Base-by-base conservation (phyloP, 2,113 vertebrate genomes). In the Arenaria interpres region DNA sequence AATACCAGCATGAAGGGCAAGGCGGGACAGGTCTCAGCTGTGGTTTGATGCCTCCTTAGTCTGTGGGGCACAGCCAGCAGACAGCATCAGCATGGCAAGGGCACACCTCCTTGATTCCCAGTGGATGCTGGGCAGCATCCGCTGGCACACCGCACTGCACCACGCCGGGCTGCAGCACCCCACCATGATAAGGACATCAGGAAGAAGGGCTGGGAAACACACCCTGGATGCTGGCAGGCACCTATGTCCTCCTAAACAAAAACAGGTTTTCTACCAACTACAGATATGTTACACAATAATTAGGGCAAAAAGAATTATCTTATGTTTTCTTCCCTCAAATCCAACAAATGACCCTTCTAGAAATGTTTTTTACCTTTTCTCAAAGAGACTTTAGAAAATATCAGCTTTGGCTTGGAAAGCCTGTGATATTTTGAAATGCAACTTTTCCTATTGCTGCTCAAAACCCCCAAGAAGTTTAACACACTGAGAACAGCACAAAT, bases 161-260 rank as follows among this genome's bases (percentile, higher is more conserved):
- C 28, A 4, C 1, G 3, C 19, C 8, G 11, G 51, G 63, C 66
- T 39, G 56, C 80, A 79, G 56, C 4, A 1, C 32, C 24, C 18
- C n/a, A 35, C 35, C 1, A 1, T 23, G 50, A 27, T 1, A 4
- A 41, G 50, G 56, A 12, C 30, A 30, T 9, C 0, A 2, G 24
- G 39, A 33, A 85, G 51, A 83, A 30, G 18, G 32, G 20, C 62
- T 76, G 32, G 43, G 25, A 86, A 80, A 76, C 0, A 7, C 48
- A 73, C 39, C 35, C 57, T 28, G 43, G n/a, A 51, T 79, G n/a
- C 24, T 21, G 60, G 50, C 35, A 37, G 39, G 45, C 35, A 35
- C 18, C 41, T 6, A 2, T 17, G 17, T 57, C 17, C 39, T 81
- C 64, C 41, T 56, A 13, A 64, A 57, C 9, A 37, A 46, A 77